Base-by-base conservation (phyloP, 2,888 invertebrate species). In the Coleophora deauratella region DNA sequence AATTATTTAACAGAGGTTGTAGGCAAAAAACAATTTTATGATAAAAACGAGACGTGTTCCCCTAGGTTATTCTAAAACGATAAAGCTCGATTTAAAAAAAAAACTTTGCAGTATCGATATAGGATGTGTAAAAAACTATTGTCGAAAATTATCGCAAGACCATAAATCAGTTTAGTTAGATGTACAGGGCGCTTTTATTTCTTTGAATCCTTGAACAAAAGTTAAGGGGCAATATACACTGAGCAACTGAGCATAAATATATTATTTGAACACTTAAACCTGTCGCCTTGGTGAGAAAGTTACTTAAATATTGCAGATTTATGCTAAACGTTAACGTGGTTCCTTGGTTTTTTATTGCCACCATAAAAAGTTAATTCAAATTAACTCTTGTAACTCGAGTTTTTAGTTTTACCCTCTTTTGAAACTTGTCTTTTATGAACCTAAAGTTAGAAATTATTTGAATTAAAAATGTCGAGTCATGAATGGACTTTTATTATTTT, bases 271-370 rank as follows among this genome's bases (percentile, higher is more conserved):
- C 62, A 62, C 61, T 57, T 51, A 43, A 53, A 44, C 42, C 59
- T 61, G 70, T 71, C 62, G 52, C 56, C 62, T 59, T 57, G 40
- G 61, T 56, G 58, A 58, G 52, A 56, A 69, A 72, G 55, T 71
- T 66, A 48, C 54, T 71, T 73, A 69, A 72, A 72, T 71, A 73
- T 76, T 77, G 70, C 69, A 76, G 72, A 78, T 77, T 79, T 77
- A 78, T 77, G 75, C 67, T 73, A 76, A 78, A 62, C 61, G 66
- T 54, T 57, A 62, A 54, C 52, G 54, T 55, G 54, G 61, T 56
- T 56, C 21, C 6, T 55, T 47, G 45, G 49, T 55, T 51, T 54
- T 58, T 62, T 65, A 66, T 64, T 61, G 52, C 56, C 60, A 50
- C 43, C 61, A 59, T 62, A 65, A 66, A 66, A 75, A 73, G 68